Evolutionary conservation across 2,113 vertebrate species (phyloP), one percentile per base, ranked within the genome.

Genomic region (Corythaixoides concolor): DNA sequence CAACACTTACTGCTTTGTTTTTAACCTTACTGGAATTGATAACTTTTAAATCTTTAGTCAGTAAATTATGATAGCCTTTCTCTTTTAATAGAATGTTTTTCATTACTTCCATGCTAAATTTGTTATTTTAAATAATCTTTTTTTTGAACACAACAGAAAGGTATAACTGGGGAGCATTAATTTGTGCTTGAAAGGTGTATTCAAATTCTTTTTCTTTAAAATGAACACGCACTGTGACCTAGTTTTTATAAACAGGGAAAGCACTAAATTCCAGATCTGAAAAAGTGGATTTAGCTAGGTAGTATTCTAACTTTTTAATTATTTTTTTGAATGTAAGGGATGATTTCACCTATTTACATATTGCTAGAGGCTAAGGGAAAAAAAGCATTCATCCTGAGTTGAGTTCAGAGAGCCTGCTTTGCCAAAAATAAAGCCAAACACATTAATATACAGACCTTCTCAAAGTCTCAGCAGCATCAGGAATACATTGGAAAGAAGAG

Each of bases 341-440:
- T 94, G 56, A 93, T 96, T 98, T 96, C 91, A 95, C 90, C 62
- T 96, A 95, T 97, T 97, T 97, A 80, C 32, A 84, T 95, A 91
- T 58, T 93, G 76, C 86, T 95, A 92, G 68, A 96, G 96, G 93
- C 85, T 80, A 90, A 93, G 15, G 37, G 43, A 26, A 22, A 79
- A 90, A 95, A 87, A 66, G 1, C 75, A 79, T 97, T 96, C 72
- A 89, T 92, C 70, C 26, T 24, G 83, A 88, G 50, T n/a, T 90
- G 52, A 95, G 76, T 91, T 97, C 81, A 97, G 90, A 95, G 78
- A 92, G 52, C 66, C 73, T 92, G 45, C 80, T 89, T 95, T 94
- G 94, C 90, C 91, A 97, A 89, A 96, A 96, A 96, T 74, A 74
- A 89, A 97, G 67, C 66, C 93, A 96, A 97, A 53, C 28, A 47